A percentile compares a stretch with the other conserved stretches of the same genome.
Evolutionary conservation across 2,888 invertebrate genomes (phyloP).

Genomic region (Megalurothrips usitatus): DNA sequence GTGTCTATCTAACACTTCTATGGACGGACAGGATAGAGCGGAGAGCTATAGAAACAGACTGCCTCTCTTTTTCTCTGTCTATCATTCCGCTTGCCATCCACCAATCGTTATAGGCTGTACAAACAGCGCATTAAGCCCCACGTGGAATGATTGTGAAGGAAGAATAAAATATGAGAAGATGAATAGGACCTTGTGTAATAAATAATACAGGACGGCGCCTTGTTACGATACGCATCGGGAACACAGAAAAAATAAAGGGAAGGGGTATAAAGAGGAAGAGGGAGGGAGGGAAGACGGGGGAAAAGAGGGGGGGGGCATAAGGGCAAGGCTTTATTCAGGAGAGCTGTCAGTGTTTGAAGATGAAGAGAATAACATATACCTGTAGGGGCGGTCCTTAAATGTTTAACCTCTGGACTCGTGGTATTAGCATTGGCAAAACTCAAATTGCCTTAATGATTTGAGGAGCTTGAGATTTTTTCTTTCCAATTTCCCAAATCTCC

Average conservation of each 20-base stretch:
- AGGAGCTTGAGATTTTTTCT: too few relatives aligned
- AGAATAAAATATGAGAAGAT: conserved; percentile 27
- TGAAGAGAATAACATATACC: conserved; percentile 8
- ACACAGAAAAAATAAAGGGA: background rate
- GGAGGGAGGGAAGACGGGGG: background rate
- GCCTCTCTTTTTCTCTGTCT: too few relatives aligned
- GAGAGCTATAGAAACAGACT: too few relatives aligned
- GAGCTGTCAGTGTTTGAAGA: conserved; percentile 11
- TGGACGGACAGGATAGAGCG: too few relatives aligned
- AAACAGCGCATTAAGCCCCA: conserved; percentile 24
- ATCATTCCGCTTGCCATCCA: background rate
- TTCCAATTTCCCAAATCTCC: too few relatives aligned
- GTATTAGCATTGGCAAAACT: too few relatives aligned
- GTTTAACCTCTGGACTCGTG: too few relatives aligned
- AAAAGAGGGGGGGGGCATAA: background rate
- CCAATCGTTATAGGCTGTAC: conserved; percentile 22
- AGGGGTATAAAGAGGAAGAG: background rate
- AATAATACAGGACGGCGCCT: conserved; percentile 24
- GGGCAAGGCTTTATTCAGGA: conserved; percentile 6
- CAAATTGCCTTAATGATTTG: too few relatives aligned
- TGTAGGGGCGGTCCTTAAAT: background rate
- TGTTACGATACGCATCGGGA: conserved; percentile 24
- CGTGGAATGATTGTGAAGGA: conserved; percentile 25
- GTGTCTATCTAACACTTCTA: too few relatives aligned
- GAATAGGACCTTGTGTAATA: conserved; percentile 26